Percentiles rank a stretch among this genome's conserved stretches.
Conservation (phyloP, 2,888 invertebrate genomes). For the Amblyteles armatorius region DNA sequence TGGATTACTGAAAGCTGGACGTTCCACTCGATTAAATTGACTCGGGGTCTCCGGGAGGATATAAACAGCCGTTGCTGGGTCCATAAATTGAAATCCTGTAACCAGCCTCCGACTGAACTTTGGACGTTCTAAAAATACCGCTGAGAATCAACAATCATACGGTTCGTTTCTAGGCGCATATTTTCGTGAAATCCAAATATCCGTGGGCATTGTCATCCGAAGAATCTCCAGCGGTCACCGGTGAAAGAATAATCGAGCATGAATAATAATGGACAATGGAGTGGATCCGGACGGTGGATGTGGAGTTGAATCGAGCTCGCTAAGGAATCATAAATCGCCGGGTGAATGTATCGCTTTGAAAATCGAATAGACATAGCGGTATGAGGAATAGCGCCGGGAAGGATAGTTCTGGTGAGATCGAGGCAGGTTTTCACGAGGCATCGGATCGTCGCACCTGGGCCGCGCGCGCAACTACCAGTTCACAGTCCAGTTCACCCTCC, state of each 20-base stretch:
- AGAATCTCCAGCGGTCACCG: constrained; percentile 54
- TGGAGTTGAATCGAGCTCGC: constrained; percentile 61
- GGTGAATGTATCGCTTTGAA: constrained; percentile 64
- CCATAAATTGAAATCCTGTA: constrained; percentile 8
- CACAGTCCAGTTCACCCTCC: constrained; percentile 63
- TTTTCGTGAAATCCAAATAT: constrained; percentile 48
- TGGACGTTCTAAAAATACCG: constrained; percentile 14
- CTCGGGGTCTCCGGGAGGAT: constrained; percentile 19
- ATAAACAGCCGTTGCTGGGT: constrained; percentile 40
- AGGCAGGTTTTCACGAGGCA: constrained; percentile 63
- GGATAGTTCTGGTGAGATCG: constrained; percentile 52
- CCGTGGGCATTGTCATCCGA: constrained; percentile 52
- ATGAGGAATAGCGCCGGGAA: constrained; percentile 59
- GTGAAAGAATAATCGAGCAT: constrained; percentile 64
- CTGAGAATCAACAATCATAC: constrained; percentile 27
- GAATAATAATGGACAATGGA: constrained; percentile 69
- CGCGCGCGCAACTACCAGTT: constrained; percentile 53
- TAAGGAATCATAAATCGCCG: constrained; percentile 66
- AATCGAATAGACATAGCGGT: constrained; percentile 62
- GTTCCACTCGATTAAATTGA: constrained; percentile 38
- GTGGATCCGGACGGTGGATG: constrained; percentile 61
- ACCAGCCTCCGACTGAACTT: constrained; percentile 17
- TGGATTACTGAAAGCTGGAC: constrained; percentile 26
- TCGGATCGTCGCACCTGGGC: constrained; percentile 65
- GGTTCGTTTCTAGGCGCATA: constrained; percentile 9